Conservation (phyloP, 2,797 vertebrate species). For the Artibeus lituratus region DNA sequence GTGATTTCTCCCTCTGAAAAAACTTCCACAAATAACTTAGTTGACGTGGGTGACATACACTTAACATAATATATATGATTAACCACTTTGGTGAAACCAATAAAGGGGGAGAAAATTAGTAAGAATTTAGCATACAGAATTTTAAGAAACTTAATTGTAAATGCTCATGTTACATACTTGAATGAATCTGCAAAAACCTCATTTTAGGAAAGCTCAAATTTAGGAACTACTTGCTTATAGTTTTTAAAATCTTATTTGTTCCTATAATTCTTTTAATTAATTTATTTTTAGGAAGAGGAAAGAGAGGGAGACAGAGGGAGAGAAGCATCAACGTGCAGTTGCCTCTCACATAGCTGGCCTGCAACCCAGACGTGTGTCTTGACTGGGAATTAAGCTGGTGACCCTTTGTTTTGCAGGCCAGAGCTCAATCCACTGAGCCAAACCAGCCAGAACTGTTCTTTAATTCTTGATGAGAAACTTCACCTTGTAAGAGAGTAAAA, state of each 20-base stretch:
- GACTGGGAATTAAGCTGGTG: too few species aligned
- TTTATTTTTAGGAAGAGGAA: too few species aligned
- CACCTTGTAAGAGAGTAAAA: not conserved
- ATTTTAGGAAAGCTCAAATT: not conserved
- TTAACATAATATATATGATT: not conserved
- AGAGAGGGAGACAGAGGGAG: too few species aligned
- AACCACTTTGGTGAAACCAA: not conserved
- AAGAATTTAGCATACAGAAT: not conserved
- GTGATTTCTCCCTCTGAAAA: slow-evolving; percentile 14
- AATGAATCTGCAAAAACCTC: not conserved
- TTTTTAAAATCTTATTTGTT: not conserved
- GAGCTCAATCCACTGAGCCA: too few species aligned
- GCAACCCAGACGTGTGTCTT: too few species aligned
- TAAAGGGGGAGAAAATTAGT: not conserved
- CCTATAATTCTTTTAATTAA: not conserved
- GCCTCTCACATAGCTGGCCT: too few species aligned
- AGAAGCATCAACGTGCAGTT: too few species aligned
- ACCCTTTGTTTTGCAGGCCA: too few species aligned
- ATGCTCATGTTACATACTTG: not conserved
- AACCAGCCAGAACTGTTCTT: not conserved
- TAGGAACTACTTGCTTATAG: not conserved
- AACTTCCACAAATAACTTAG: not conserved
- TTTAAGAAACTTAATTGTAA: slow-evolving; percentile 1
- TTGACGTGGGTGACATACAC: not conserved
- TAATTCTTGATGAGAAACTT: not conserved